These are phyloP conservation scores for Amaurobius ferox DNA, from an alignment of 2,888 invertebrate species.

Conservation along the genomic window DNA sequence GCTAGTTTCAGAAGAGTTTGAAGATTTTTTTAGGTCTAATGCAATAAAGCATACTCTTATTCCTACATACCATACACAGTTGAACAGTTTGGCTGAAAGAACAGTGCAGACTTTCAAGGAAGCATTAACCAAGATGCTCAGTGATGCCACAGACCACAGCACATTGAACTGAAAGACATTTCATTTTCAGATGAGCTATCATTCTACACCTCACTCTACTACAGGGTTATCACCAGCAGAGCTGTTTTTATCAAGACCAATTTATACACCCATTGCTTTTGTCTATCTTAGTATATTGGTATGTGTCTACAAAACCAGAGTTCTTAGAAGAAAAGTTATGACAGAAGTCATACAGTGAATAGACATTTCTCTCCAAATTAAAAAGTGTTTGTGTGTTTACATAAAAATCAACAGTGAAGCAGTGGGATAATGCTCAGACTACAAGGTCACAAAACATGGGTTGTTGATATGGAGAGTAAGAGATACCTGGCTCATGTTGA, in stretches of 20 bases:
- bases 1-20: neutral
- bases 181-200: neutral
- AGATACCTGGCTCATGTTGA: too few relatives aligned
- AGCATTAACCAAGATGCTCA: neutral
- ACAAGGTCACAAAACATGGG: too few relatives aligned
- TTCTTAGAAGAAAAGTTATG: too few relatives aligned
- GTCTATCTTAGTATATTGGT: neutral
- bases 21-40: neutral
- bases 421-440: too few relatives aligned
- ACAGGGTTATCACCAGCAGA: slow-evolving; percentile 16
- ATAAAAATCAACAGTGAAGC: too few relatives aligned
- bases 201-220: slow-evolving; percentile 16
- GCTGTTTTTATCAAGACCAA: neutral
- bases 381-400: too few relatives aligned
- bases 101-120: slow-evolving; percentile 3
- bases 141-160: neutral
- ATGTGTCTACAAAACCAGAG: neutral
- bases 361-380: too few relatives aligned
- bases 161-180: neutral
- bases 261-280: neutral
- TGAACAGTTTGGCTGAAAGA: slow-evolving; percentile 9
- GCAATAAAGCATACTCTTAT: neutral
- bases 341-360: slow-evolving; percentile 22
- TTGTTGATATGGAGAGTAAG: too few relatives aligned
- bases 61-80: slow-evolving; percentile 12